A percentile compares a stretch with the other conserved stretches of the same genome.
Evolutionary conservation across 1,140 invertebrate species (phyloP).

Genomic region (Bombus superbus): DNA sequence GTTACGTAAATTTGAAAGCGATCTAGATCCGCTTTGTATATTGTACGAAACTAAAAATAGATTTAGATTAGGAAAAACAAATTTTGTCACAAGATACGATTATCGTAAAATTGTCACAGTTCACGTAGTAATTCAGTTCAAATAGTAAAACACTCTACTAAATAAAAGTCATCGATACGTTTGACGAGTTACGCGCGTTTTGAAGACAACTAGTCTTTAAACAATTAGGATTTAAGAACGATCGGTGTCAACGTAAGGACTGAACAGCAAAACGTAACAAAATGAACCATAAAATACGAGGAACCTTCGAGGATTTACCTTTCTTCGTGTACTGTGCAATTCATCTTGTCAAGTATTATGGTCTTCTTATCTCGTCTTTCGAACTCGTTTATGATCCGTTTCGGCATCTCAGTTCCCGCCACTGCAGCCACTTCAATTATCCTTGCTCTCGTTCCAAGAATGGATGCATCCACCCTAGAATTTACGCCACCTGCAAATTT

Average conservation of each 20-base stretch:
- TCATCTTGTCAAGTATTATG: conserved; percentile 58
- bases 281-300: conserved; percentile 65
- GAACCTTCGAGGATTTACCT: conserved; percentile 30
- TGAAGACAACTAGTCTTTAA: background rate
- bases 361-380: conserved; percentile 65
- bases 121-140: too few species aligned
- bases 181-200: background rate
- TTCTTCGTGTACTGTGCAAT: conserved; percentile 40
- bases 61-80: background rate
- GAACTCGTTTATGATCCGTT: conserved; percentile 68
- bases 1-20: background rate
- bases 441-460: conserved; percentile 61
- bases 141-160: background rate
- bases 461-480: conserved; percentile 47
- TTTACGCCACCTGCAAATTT: conserved; percentile 61
- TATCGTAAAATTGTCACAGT: background rate
- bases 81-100: conserved; percentile 15
- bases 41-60: background rate
- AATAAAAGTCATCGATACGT: background rate
- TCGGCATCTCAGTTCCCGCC: conserved; percentile 59
- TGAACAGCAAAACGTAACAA: conserved; percentile 23
- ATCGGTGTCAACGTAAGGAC: background rate
- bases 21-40: too few species aligned
- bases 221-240: background rate
- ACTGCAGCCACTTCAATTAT: conserved; percentile 64